Base-by-base conservation (phyloP, 2,113 vertebrate genomes). In the Cacatua alba region DNA sequence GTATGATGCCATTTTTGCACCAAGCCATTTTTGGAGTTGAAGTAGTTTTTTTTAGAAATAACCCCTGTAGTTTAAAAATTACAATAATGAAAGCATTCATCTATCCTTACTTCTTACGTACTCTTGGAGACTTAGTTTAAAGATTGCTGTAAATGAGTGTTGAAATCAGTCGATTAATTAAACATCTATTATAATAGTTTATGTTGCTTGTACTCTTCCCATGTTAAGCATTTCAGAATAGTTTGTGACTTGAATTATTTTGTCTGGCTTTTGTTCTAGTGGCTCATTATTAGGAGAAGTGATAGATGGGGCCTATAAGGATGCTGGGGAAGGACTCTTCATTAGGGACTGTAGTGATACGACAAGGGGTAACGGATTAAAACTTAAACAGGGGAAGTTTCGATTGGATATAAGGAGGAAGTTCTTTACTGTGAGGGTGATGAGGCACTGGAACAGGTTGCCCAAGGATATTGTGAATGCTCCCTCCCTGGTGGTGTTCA, bases 91-190 rank as follows among this genome's bases (percentile, higher is more conserved):
- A 82, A 72, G 3, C 29, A 37, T 79, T 71, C 2, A 26, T 71
- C 17, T 75, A 0, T 64, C 79, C 21, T 37, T 39, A 26, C 6
- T 78, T 63, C 53, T 76, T 71, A 10, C 0, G 0, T 88, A 17
- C 7, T 81, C 21, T 60, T 3, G 7, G 23, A 86, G 63, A 83
- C n/a, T 26, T 71, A 33, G 41, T 51, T 51, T 82, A 83, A 68
- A 51, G 48, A 33, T 82, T 85, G 21, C 51, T 88, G n/a, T 94
- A 92, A 86, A 59, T 70, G 44, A 64, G 11, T 79, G 39, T 64
- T 64, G 65, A 70, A 81, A 72, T 75, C 0, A 0, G 74, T 80
- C 35, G 23, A n/a, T 90, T 82, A 90, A 82, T 84, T 87, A 85
- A 87, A 79, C 53, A 68, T 71, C 35, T 21, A 11, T 57, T 90